These are phyloP conservation scores for Mesocricetus auratus DNA, from an alignment of 2,113 vertebrate genomes.

Conservation along the genomic window DNA sequence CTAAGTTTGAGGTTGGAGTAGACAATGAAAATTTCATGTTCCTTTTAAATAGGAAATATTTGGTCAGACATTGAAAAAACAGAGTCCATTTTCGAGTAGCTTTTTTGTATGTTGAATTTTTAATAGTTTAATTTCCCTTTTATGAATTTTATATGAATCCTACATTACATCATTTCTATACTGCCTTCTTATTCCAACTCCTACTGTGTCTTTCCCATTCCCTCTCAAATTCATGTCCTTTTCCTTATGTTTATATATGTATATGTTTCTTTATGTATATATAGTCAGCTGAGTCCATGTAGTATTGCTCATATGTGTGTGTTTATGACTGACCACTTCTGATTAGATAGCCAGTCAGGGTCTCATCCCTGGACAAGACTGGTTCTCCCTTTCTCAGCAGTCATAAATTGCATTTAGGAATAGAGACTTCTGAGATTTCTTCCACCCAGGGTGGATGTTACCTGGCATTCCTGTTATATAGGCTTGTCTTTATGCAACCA, in stretches of 20 bases:
- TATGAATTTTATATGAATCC: background rate
- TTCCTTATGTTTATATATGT: background rate
- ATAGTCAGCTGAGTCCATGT: background rate
- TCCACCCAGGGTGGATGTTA: background rate
- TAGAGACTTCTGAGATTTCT: background rate
- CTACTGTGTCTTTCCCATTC: background rate
- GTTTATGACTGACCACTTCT: background rate
- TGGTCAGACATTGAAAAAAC: background rate
- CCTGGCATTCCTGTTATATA: background rate
- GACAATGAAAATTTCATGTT: conserved; percentile 2
- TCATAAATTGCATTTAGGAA: background rate
- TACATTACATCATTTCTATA: background rate
- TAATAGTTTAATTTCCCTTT: background rate
- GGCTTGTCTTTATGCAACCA: background rate
- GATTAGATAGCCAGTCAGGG: background rate
- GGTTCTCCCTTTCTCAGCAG: background rate
- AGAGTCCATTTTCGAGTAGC: background rate
- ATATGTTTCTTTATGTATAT: background rate
- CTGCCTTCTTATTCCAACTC: background rate
- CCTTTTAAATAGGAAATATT: background rate
- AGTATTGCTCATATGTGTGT: background rate
- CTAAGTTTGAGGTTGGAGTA: background rate
- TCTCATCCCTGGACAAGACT: background rate
- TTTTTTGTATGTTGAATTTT: background rate
- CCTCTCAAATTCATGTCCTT: background rate